Percentiles rank a stretch among this genome's conserved stretches.
Evolutionary conservation across 2,888 invertebrate species (phyloP).

Genomic region (Oscheius sp.): DNA sequence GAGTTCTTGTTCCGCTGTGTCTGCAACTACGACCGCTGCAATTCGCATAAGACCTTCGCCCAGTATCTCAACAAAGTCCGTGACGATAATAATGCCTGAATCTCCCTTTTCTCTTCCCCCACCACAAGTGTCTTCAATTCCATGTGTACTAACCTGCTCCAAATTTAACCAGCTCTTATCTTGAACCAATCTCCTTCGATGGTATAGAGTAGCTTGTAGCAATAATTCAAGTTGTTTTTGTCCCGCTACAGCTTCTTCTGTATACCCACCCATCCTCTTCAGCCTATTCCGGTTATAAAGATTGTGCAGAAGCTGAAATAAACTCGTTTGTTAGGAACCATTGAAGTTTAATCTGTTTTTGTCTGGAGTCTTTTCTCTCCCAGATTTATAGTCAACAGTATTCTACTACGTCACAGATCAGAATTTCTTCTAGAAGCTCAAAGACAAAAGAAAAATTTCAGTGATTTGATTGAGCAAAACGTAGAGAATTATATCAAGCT

Average conservation of each 20-base stretch:
- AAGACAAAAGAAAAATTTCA: too few relatives aligned
- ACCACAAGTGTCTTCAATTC: slow-evolving; percentile 7
- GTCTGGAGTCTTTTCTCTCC: too few relatives aligned
- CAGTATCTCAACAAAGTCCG: slow-evolving; percentile 18
- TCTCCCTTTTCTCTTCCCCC: background rate
- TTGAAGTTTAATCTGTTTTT: too few relatives aligned
- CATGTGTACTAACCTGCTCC: slow-evolving; percentile 24
- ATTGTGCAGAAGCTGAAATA: slow-evolving; percentile 29
- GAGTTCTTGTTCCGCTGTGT: slow-evolving; percentile 61
- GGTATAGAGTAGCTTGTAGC: slow-evolving; percentile 21
- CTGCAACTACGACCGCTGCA: slow-evolving; percentile 61
- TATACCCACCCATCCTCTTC: slow-evolving; percentile 9
- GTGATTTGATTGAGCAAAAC: too few relatives aligned
- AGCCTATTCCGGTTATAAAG: slow-evolving; percentile 26
- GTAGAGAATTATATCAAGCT: too few relatives aligned
- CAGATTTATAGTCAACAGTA: too few relatives aligned
- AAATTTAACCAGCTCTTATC: slow-evolving; percentile 22
- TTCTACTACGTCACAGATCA: too few relatives aligned
- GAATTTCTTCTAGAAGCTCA: too few relatives aligned
- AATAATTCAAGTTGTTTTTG: slow-evolving; percentile 19
- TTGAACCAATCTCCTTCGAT: slow-evolving; percentile 17
- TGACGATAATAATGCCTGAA: slow-evolving; percentile 11
- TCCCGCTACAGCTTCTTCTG: slow-evolving; percentile 14
- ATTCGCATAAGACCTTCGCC: slow-evolving; percentile 34
- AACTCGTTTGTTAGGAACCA: too few relatives aligned